Percentiles rank a stretch among this genome's conserved stretches.
phyloP scores from a whole-genome alignment of 1,140 invertebrate species.

The Lordiphosa stackelbergi region DNA sequence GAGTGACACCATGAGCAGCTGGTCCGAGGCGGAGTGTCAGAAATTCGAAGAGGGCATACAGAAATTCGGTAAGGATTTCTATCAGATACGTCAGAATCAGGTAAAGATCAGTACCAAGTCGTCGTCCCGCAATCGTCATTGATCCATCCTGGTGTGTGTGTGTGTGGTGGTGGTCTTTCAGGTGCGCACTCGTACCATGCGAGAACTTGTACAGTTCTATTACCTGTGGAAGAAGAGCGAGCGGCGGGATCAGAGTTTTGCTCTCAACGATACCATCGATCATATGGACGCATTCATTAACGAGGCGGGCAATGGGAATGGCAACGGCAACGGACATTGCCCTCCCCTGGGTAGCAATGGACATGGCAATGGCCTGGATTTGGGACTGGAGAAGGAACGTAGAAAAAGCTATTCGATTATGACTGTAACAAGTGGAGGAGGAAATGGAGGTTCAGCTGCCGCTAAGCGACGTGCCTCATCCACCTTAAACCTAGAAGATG shows the following conservation, averaged over 20 bases:
- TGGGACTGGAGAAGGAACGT: conserved; percentile 22
- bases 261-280: conserved; percentile 67
- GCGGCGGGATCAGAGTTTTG: conserved; percentile 86
- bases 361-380: conserved; percentile 22
- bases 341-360: conserved; percentile 27
- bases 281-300: conserved; percentile 75
- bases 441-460: conserved; percentile 1
- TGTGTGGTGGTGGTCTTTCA: conserved; percentile 37
- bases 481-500: conserved; percentile 23
- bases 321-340: conserved; percentile 32
- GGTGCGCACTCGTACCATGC: conserved; percentile 94
- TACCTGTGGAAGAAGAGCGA: conserved; percentile 99
- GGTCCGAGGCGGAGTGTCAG: conserved; percentile 98
- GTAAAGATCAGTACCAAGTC: conserved; percentile 78
- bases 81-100: conserved; percentile 95
- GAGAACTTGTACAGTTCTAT: conserved; percentile 98
- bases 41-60: conserved; percentile 97
- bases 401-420: conserved; percentile 62
- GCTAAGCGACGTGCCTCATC: conserved; percentile 44
- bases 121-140: conserved; percentile 70
- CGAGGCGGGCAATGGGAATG: conserved; percentile 45
- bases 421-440: conserved; percentile 21
- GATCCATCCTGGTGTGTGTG: conserved; percentile 12
- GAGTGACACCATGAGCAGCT: conserved; percentile 88
- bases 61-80: conserved; percentile 97